A percentile compares a stretch with the other conserved stretches of the same genome.
These are phyloP conservation scores for Pycnonotus jocosus DNA, from an alignment of 2,113 vertebrate genomes.

Conservation along the genomic window DNA sequence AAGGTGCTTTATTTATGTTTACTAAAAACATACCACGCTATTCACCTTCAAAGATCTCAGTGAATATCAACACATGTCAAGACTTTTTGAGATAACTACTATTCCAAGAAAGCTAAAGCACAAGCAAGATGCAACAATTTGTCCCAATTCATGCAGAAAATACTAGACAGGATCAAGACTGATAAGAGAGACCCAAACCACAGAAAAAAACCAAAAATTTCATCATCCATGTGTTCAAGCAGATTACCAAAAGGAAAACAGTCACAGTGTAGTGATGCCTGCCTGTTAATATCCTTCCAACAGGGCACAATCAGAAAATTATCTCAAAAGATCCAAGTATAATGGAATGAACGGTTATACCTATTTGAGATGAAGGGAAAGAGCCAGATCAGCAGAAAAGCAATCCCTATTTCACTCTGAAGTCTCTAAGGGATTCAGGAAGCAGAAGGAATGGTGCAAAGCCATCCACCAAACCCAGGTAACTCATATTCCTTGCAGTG, in stretches of 20 bases:
- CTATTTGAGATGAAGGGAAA: neutral
- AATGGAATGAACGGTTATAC: neutral
- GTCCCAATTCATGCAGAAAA: neutral
- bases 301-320: neutral
- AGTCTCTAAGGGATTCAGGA: neutral
- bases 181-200: neutral
- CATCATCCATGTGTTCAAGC: neutral
- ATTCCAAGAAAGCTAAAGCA: neutral
- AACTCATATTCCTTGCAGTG: neutral
- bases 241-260: neutral
- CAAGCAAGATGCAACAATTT: neutral
- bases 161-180: neutral
- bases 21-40: neutral
- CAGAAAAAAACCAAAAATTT: neutral
- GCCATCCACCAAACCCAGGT: neutral
- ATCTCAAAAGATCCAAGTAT: neutral
- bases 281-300: slow-evolving; percentile 2
- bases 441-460: neutral
- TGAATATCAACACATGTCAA: neutral
- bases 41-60: neutral
- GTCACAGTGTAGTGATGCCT: neutral
- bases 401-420: neutral
- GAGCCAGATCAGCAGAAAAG: neutral
- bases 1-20: neutral
- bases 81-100: neutral